Percentiles rank a stretch among this genome's conserved stretches.
phyloP scores from a whole-genome alignment of 2,113 vertebrate species.

The Cynoglossus semilaevis region DNA sequence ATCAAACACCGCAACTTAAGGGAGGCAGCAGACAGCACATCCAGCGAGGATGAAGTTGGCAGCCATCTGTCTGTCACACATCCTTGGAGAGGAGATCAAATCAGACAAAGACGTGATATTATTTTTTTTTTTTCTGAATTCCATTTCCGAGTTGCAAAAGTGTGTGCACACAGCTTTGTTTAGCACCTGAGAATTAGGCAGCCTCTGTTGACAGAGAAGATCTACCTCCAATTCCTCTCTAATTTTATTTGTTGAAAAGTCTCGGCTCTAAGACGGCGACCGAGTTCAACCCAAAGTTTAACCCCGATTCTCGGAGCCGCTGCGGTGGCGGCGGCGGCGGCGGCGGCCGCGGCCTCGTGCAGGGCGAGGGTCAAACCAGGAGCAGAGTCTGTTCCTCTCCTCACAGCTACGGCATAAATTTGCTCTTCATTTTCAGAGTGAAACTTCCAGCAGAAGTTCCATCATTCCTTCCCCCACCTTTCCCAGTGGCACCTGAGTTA shows the following conservation, averaged over 20 bases:
- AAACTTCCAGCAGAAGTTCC: slow-evolving; percentile 52
- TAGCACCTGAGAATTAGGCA: slow-evolving; percentile 39
- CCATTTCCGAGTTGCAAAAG: slow-evolving; percentile 29
- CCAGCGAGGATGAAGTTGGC: slow-evolving; percentile 54
- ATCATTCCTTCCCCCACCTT: slow-evolving; percentile 26
- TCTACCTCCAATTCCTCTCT: slow-evolving; percentile 10
- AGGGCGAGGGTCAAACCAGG: no score
- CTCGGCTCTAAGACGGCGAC: slow-evolving; percentile 16
- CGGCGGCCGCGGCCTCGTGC: no score
- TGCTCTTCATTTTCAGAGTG: slow-evolving; percentile 42
- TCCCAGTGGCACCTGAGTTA: slow-evolving; percentile 65
- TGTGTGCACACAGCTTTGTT: slow-evolving; percentile 15
- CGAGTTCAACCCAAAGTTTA: slow-evolving; percentile 6
- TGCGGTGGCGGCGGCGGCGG: no score
- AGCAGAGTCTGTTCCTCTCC: slow-evolving; percentile 7
- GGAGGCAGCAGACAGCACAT: slow-evolving; percentile 51
- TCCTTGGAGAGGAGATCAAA: slow-evolving; percentile 52
- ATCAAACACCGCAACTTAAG: slow-evolving; percentile 59
- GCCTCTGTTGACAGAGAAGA: slow-evolving; percentile 25
- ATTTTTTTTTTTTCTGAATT: slow-evolving; percentile 41
- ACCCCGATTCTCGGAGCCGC: slow-evolving; percentile 22
- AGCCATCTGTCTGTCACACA: slow-evolving; percentile 66
- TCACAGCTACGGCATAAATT: slow-evolving; percentile 59
- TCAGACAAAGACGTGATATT: slow-evolving; percentile 56
- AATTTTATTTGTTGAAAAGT: slow-evolving; percentile 16